Conservation (phyloP, 2,888 invertebrate species). For the Thecophora atra region DNA sequence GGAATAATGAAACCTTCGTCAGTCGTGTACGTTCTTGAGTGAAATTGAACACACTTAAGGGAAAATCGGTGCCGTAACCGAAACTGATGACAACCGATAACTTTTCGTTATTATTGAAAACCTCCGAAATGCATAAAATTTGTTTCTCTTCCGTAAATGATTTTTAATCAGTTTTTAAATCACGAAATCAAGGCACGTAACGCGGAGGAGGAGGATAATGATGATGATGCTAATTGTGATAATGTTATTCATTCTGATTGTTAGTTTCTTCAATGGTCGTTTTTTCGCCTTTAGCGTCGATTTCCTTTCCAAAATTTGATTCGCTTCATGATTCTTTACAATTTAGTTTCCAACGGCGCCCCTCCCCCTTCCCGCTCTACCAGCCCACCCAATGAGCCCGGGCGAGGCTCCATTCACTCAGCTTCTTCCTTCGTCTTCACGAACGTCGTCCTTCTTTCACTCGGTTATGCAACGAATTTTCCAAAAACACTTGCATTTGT, state of each 20-base stretch:
- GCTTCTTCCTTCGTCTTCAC: background rate
- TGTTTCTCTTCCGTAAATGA: background rate
- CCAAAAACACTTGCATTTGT: no score
- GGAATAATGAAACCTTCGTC: no score
- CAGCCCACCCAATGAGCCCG: background rate
- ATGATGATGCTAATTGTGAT: background rate
- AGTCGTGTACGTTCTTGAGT: no score
- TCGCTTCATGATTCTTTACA: constrained; percentile 12
- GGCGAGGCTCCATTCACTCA: background rate
- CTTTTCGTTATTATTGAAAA: no score
- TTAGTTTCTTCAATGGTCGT: no score
- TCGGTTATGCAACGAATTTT: background rate
- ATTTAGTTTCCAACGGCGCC: background rate
- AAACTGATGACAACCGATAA: no score
- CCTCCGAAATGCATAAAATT: no score
- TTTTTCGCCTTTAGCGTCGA: constrained; percentile 2
- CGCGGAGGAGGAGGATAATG: no score
- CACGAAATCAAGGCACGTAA: background rate
- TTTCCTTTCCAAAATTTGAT: background rate
- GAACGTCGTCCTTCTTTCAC: background rate
- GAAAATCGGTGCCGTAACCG: no score
- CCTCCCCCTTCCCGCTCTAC: no score
- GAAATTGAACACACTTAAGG: no score
- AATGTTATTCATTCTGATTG: no score
- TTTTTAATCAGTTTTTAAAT: background rate